Evolutionary conservation across 1,140 invertebrate genomes (phyloP).

Genomic region (Saccostrea glomerata): DNA sequence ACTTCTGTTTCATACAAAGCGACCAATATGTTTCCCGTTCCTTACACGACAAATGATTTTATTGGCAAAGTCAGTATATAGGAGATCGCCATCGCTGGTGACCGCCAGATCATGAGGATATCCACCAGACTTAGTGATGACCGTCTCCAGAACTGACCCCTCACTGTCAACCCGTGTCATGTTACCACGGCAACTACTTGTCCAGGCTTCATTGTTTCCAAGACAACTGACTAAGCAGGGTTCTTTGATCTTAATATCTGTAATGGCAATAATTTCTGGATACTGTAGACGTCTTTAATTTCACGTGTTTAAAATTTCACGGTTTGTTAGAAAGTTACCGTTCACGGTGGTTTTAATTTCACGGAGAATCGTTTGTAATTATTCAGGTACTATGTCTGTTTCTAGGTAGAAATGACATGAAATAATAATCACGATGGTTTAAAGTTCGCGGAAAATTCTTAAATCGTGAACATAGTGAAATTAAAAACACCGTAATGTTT

Average conservation of each 20-base stretch:
- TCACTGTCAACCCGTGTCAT: background rate
- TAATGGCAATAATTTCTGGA: background rate
- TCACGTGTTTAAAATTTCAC: no score
- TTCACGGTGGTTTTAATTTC: no score
- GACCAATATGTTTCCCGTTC: background rate
- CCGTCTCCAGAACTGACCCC: background rate
- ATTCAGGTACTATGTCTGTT: no score
- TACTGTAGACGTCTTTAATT: no score
- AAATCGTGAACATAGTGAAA: no score
- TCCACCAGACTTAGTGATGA: background rate
- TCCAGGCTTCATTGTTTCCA: background rate
- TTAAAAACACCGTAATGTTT: no score
- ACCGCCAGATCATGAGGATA: background rate
- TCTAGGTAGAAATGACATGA: no score
- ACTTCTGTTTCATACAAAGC: background rate
- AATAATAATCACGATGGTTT: no score
- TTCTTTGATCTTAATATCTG: background rate
- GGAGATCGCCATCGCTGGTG: background rate
- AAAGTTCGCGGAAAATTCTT: no score
- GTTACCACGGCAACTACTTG: background rate
- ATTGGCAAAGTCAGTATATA: background rate
- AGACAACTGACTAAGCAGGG: background rate
- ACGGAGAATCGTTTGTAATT: no score
- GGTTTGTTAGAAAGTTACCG: no score
- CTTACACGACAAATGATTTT: background rate